Evolutionary conservation across 2,888 invertebrate species (phyloP), one percentile per base, ranked within the genome.

Genomic region (Lysandra coridon): DNA sequence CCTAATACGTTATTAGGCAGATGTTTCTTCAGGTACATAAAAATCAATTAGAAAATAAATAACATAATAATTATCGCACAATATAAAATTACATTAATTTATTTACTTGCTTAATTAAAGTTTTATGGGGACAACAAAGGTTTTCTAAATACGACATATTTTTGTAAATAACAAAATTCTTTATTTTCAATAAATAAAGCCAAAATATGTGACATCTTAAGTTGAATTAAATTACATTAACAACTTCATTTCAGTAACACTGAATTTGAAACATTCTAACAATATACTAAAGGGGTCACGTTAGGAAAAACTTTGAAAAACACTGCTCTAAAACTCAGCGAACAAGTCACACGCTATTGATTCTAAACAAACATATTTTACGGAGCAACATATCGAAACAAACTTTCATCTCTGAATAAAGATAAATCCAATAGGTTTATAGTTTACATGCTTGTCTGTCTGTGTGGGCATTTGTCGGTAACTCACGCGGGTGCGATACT

Each of bases 401-500:
- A 69, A 69, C 69, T 69, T 37, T 69, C 69, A 69, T 69, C 64
- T 69, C 69, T 69, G 69, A 33, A 64, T 64, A 64, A 64, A 64
- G 69, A 69, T 69, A 69, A 69, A 69, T 69, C 69, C 14, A 69
- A 69, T 14, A 69, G 75, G 44, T 75, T 44, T 44, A 44, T 53
- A 44, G 14, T 69, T 37, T 17, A 57, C 57, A 57, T 44, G 74
- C 49, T 14, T 10, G 75, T 75, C 23, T 75, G 75, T 37, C 69
- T 49, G 49, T 53, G 30, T 75, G 30, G 44, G 49, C 75, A 44
- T 23, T 49, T 88, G 90, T 89, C 91, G 87, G 90, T 92, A 93
- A 92, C 89, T 93, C 92, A 90, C 87, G 88, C 90, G 88, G 91
- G 89, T 91, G 87, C 88, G 86, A 85, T 90, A 91, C 90, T 89